phyloP scores from a whole-genome alignment of 2,113 vertebrate species.

The Platysteira castanea region DNA sequence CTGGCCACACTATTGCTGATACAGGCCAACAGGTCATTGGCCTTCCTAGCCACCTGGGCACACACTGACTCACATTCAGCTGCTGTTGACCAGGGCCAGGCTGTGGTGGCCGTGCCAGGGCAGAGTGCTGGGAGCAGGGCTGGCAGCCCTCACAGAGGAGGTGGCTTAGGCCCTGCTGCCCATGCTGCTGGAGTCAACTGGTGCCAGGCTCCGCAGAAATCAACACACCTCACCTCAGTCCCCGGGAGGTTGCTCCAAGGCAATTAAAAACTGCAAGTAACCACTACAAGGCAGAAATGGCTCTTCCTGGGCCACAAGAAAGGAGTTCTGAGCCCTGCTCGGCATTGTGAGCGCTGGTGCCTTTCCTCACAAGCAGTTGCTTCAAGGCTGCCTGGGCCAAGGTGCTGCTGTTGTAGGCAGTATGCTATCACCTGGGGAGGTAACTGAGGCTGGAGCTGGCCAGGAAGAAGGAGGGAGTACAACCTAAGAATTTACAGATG shows the following conservation, averaged over 20 bases:
- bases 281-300: rapidly evolving
- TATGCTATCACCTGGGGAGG: neutral
- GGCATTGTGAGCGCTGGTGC: rapidly evolving
- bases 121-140: neutral
- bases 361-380: too few relatives aligned
- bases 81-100: neutral
- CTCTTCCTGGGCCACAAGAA: neutral
- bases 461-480: neutral
- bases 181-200: neutral
- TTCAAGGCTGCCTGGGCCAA: rapidly evolving
- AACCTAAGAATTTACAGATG: rapidly evolving
- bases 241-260: rapidly evolving
- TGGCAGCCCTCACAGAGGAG: neutral
- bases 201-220: neutral
- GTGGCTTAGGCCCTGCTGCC: neutral
- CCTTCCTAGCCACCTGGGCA: neutral
- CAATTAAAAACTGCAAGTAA: neutral
- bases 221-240: rapidly evolving
- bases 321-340: rapidly evolving
- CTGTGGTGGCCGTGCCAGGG: rapidly evolving
- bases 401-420: rapidly evolving
- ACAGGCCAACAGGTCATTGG: too few relatives aligned
- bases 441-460: neutral
- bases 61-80: neutral
- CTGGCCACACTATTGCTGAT: neutral